Base-by-base conservation (phyloP, 92 coral and sea anemone species). In the Parazoanthus atlanticus region DNA sequence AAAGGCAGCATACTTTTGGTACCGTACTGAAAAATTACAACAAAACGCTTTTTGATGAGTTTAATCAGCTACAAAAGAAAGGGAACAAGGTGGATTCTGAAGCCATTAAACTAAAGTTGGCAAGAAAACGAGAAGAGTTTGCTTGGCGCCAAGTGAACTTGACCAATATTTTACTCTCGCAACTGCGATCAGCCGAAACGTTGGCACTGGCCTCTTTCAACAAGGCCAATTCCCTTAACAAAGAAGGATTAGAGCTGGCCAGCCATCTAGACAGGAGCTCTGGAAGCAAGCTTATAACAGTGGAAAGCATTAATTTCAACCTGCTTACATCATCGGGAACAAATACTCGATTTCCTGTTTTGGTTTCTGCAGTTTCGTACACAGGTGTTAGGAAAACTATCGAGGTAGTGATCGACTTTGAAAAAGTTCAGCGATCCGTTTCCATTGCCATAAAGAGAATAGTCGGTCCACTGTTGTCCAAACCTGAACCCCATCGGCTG, bases 381-480 rank as follows among this genome's bases (percentile, higher is more conserved):
- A 58, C 80, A 17, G 93, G 95, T 5, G 46, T 33, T 9, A 64
- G 73, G 17, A 77, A 89, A 83, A 41, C 71, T 11, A 26, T 91
- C 25, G 89, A 91, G 28, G 88, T 91, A 66, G 79, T 83, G 11
- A 76, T 94, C 67, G 93, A 94, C 66, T 93, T 94, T 76, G 80
- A 30, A 33, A 86, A 78, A 0, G 70, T 83, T 56, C n/a, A 94
- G 9, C 76, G 79, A 41, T 94, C 95, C 26, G 28, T 94, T 64
- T 69, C 69, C 5, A 66, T 69, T 3, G 93, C 97, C 11, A 78
- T 92, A 3, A 89, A 85, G 78, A 80, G 40, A 16, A 67, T 91
- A 25, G 76, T 94, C 36, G 85, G 78, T 25, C 80, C 74, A 13
- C 74, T 92, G 33, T 75, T 84, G 46, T 81, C 85, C 73, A 81